Evolutionary conservation across 1,140 invertebrate species (phyloP).

Genomic region (Cydia pomonella): DNA sequence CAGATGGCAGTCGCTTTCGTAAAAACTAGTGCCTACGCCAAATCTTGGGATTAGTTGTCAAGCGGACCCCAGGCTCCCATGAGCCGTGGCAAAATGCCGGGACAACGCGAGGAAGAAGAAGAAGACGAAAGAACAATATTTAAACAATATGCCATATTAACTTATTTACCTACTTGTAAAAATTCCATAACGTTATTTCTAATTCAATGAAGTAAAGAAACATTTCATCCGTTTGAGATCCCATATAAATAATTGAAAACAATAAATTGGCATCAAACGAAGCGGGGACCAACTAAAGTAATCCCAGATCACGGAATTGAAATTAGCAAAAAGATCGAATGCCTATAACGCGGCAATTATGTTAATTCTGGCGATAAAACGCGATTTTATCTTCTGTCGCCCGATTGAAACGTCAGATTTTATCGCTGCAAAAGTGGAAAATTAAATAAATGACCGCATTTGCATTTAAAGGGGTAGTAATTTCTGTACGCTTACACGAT

Average conservation of each 20-base stretch:
- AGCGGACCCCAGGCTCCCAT: no score
- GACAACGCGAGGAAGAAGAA: no score
- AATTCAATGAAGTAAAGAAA: background rate
- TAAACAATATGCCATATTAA: no score
- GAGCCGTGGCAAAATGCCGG: no score
- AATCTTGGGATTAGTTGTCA: no score
- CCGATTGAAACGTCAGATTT: constrained; percentile 65
- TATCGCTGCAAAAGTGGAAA: constrained; percentile 61
- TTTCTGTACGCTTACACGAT: constrained; percentile 32
- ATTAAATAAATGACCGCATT: constrained; percentile 67
- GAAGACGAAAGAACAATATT: no score
- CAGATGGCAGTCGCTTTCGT: no score
- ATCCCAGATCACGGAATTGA: constrained; percentile 28
- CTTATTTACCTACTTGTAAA: background rate
- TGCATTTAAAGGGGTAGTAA: constrained; percentile 53
- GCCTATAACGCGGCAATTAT: constrained; percentile 56
- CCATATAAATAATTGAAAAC: constrained; percentile 20
- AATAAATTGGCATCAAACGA: constrained; percentile 21
- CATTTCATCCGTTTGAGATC: background rate
- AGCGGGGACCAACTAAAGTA: background rate
- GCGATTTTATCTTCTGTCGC: constrained; percentile 54
- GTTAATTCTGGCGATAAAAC: constrained; percentile 59
- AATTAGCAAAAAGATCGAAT: constrained; percentile 38
- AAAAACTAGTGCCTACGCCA: no score
- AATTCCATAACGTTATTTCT: background rate